Conservation (phyloP, 2,797 vertebrate genomes). For the Arctocebus calabarensis region DNA sequence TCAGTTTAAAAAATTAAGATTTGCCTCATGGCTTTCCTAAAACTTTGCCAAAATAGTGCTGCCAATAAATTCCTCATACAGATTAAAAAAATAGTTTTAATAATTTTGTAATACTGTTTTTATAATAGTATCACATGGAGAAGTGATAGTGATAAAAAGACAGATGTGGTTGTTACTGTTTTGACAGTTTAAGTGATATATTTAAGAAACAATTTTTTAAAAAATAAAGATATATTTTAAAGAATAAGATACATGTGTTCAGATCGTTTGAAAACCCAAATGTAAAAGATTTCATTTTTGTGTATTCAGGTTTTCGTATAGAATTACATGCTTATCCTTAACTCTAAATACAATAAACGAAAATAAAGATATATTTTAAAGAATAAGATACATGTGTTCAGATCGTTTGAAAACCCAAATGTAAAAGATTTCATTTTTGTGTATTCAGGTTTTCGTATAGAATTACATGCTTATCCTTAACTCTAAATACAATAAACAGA, state of each 20-base stretch:
- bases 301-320: background rate
- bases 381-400: background rate
- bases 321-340: background rate
- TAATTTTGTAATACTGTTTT: background rate
- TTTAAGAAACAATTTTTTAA: background rate
- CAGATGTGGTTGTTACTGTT: background rate
- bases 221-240: background rate
- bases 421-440: background rate
- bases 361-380: background rate
- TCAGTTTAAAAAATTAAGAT: conserved; percentile 58
- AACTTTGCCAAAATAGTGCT: conserved; percentile 1
- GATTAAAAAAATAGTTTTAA: background rate
- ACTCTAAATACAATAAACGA: fast-evolving
- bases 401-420: background rate
- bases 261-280: background rate
- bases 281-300: background rate
- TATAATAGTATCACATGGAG: background rate
- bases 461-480: background rate
- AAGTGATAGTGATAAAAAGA: background rate
- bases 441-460: background rate
- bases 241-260: background rate
- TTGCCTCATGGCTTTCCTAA: conserved; percentile 43
- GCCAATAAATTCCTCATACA: conserved; percentile 6
- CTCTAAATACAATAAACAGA: fast-evolving
- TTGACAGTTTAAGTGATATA: background rate